Conservation (phyloP, 2,113 vertebrate species). For the Eira barbara region DNA sequence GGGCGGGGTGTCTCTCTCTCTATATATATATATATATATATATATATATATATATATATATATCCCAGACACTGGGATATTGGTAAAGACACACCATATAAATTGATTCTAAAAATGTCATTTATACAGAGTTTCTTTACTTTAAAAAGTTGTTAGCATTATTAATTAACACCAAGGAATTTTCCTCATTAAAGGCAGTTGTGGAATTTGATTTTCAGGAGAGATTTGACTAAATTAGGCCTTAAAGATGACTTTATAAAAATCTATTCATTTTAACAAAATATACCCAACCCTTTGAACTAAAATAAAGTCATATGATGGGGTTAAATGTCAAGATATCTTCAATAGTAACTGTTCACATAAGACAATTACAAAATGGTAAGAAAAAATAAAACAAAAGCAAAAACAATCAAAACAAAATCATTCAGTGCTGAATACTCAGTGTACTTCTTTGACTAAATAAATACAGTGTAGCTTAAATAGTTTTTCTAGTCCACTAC, state of each 20-base stretch:
- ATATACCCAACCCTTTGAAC: background rate
- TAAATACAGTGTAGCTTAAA: no score
- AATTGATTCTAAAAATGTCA: background rate
- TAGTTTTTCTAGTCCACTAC: no score
- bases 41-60: no score
- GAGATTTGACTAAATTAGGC: background rate
- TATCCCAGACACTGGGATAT: background rate
- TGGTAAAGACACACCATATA: background rate
- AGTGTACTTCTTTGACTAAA: background rate
- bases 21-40: no score
- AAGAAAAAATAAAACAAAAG: background rate
- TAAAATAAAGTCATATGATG: background rate
- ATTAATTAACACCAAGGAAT: background rate
- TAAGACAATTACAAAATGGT: background rate
- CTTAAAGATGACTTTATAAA: background rate
- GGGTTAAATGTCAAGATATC: background rate
- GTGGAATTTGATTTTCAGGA: background rate
- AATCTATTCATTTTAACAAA: background rate
- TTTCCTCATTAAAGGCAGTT: background rate
- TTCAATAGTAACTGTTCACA: background rate
- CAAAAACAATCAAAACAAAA: background rate
- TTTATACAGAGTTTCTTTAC: background rate
- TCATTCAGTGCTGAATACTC: background rate
- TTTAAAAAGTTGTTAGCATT: background rate
- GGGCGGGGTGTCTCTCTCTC: no score